Evolutionary conservation across 2,888 invertebrate genomes (phyloP), one percentile per base, ranked within the genome.

Genomic region (Agrochola lota): DNA sequence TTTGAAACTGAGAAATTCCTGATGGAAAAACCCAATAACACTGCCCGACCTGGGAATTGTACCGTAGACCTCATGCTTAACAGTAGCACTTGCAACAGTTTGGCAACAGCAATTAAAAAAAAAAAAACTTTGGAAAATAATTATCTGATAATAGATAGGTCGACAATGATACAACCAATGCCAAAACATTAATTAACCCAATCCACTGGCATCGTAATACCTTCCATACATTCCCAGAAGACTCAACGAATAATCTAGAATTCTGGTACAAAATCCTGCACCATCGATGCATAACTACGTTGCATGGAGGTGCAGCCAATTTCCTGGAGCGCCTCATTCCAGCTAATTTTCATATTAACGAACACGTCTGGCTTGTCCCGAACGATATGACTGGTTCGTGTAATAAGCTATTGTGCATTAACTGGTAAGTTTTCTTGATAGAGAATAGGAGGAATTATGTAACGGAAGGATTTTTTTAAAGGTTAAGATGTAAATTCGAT

Each of bases 261-360:
- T 26, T 52, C 67, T 62, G 7, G 11, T 60, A 55, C 72, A 85
- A 71, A 71, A 74, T 72, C 74, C 43, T 63, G 55, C 49, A 71
- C 49, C 74, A 83, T 85, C 81, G 77, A 88, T 88, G 78, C 69
- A 83, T 74, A 87, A 78, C 85, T 67, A 81, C 59, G 66, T 73
- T n/a, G 75, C 76, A 23, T 12, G 74, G 74, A 82, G 82, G 83
- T 82, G 83, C 82, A 88, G 85, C 91, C 92, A 93, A 93, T 93
- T 92, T 92, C 93, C 91, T 83, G 81, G 74, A 81, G 86, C 88
- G 87, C 80, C 91, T 91, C 88, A 90, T 91, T 91, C 87, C 74
- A 77, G 89, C 91, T 92, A 92, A 93, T 93, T 93, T 93, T 93
- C 92, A 92, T 93, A 92, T 92, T 92, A 93, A 93, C 91, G 88